phyloP scores from a whole-genome alignment of 2,888 invertebrate genomes.

The Lasioglossum vierecki region DNA sequence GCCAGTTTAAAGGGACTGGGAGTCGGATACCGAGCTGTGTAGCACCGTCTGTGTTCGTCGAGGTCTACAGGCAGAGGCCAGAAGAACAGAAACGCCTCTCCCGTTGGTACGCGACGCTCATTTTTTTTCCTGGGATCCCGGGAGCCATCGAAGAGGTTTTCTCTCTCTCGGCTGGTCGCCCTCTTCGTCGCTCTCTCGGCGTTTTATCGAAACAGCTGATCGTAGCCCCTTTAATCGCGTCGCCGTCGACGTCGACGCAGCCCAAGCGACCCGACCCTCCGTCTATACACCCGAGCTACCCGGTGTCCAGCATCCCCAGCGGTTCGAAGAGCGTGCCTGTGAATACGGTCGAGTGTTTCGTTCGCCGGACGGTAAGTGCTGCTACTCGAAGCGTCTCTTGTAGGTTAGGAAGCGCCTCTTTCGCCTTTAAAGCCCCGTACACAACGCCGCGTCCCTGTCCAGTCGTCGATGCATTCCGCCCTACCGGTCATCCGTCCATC shows the following conservation, averaged over 20 bases:
- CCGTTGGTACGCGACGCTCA: neutral
- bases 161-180: neutral
- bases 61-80: neutral
- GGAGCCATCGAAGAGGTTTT: neutral
- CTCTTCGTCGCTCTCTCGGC: slow-evolving; percentile 20
- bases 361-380: slow-evolving; percentile 53
- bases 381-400: slow-evolving; percentile 54
- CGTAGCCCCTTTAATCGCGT: slow-evolving; percentile 68
- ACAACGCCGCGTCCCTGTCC: slow-evolving; percentile 25
- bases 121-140: neutral
- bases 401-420: slow-evolving; percentile 67
- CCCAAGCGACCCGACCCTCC: neutral
- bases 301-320: neutral
- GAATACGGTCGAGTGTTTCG: slow-evolving; percentile 50
- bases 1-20: neutral
- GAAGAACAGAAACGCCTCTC: slow-evolving; percentile 3
- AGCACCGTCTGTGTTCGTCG: neutral
- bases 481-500: neutral
- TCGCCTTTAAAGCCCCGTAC: slow-evolving; percentile 56
- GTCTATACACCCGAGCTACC: neutral
- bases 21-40: neutral
- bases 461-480: neutral
- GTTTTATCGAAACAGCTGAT: slow-evolving; percentile 72
- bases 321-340: slow-evolving; percentile 39
- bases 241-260: slow-evolving; percentile 35